A percentile compares a stretch with the other conserved stretches of the same genome.
phyloP scores from a whole-genome alignment of 2,888 invertebrate genomes.

The Dendrolimus pini region DNA sequence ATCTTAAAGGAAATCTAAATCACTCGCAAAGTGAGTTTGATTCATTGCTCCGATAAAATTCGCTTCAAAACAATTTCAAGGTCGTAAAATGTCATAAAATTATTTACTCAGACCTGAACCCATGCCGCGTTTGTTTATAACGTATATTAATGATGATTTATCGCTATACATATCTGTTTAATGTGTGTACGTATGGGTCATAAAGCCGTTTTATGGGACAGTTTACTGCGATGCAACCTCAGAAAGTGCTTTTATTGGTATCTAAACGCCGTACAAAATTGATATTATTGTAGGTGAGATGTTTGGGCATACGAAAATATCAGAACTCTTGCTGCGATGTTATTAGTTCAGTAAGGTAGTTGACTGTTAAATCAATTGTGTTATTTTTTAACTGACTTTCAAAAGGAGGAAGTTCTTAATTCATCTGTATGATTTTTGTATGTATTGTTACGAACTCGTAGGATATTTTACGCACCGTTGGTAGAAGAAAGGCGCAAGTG shows the following conservation, averaged over 20 bases:
- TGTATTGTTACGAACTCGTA: no score
- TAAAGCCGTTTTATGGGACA: slow-evolving; percentile 66
- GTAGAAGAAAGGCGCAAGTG: no score
- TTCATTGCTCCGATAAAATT: slow-evolving; percentile 53
- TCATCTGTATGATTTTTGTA: no score
- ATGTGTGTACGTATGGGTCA: slow-evolving; percentile 64
- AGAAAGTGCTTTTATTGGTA: slow-evolving; percentile 62
- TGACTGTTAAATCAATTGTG: no score
- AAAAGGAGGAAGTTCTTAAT: no score
- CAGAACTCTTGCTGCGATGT: no score
- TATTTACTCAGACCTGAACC: slow-evolving; percentile 53
- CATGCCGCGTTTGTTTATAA: slow-evolving; percentile 58
- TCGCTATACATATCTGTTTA: slow-evolving; percentile 60
- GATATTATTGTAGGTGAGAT: slow-evolving; percentile 37
- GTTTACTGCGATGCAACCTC: slow-evolving; percentile 57
- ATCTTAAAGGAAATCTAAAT: slow-evolving; percentile 44
- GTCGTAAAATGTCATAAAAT: slow-evolving; percentile 57
- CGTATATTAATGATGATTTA: slow-evolving; percentile 65
- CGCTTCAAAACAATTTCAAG: slow-evolving; percentile 49
- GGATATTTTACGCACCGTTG: no score
- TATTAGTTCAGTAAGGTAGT: no score
- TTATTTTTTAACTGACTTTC: no score
- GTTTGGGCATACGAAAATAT: slow-evolving; percentile 9
- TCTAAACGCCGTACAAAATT: slow-evolving; percentile 52
- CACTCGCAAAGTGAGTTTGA: slow-evolving; percentile 38